These are phyloP conservation scores for Notodonta ziczac DNA, from an alignment of 2,888 invertebrate genomes.

Conservation along the genomic window DNA sequence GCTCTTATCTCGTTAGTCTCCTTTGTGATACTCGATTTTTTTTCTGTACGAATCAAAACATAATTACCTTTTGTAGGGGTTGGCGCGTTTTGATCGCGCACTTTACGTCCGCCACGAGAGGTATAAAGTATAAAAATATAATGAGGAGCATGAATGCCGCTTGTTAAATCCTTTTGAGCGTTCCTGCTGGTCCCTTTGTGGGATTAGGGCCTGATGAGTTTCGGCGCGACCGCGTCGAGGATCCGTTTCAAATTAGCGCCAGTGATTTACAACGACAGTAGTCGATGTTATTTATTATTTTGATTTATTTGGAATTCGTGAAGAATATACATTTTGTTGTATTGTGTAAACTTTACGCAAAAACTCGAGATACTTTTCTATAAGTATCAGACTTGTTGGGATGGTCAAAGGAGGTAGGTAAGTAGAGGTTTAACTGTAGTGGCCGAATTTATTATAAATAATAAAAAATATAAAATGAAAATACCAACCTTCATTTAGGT, in stretches of 20 bases:
- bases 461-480: no score
- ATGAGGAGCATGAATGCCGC: constrained; percentile 81
- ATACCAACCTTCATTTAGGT: no score
- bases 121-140: constrained; percentile 84
- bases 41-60: constrained; percentile 82
- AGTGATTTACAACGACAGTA: constrained; percentile 70
- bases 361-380: no score
- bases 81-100: constrained; percentile 83
- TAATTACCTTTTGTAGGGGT: constrained; percentile 85
- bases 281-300: constrained; percentile 62
- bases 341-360: not conserved
- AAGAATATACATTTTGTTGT: not conserved
- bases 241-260: constrained; percentile 80
- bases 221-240: constrained; percentile 58
- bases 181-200: constrained; percentile 70
- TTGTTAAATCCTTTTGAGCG: constrained; percentile 84
- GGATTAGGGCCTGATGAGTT: constrained; percentile 71
- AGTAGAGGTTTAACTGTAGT: no score
- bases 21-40: constrained; percentile 84
- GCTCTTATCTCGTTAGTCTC: constrained; percentile 85
- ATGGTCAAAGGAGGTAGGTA: no score
- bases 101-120: constrained; percentile 74
- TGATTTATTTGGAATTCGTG: constrained; percentile 58
- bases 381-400: no score
- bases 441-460: no score